Base-by-base conservation (phyloP, 1,140 invertebrate species). In the Hormaphis cornu region DNA sequence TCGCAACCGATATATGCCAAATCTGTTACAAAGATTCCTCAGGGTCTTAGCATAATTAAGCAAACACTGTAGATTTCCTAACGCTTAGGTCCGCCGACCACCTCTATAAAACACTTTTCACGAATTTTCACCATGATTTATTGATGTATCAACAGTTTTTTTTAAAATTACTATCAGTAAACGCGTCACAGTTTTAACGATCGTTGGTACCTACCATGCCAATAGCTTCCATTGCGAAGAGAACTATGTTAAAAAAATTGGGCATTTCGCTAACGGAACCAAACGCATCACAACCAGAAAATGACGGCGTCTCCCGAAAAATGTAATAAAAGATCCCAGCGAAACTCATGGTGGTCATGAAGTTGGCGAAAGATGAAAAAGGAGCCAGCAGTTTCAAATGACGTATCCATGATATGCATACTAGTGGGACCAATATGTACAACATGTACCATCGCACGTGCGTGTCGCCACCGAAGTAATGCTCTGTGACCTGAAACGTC, bases 321-420 rank as follows among this genome's bases (percentile, higher is more conserved):
- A 89, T 79, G 75, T 86, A 88, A 77, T 86, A 87, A 37, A 87
- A 81, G 26, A 87, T 85, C 54, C 89, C 83, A 3, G 79, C 81
- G 61, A 90, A 84, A 28, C 84, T 84, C 46, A 81, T 77, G 14
- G 84, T 80, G 3, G 85, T 85, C 4, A 85, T 77, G 1, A 81
- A 77, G 73, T 91, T 91, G 10, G 89, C 90, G 7, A 89, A 75
- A 2, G 84, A 82, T 1, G 88, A 89, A 75, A 90, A 86, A 0
- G 87, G 85, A 2, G 89, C 84, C 71, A 92, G 76, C 69, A 84
- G 80, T 76, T 89, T 89, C 8, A 91, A 77, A 75, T 89, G 87
- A 42, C 84, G 79, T 3, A 91, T 82, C 76, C 82, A 87, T 72
- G 84, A 86, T 58, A 88, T 84, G 0, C 85, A 74, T 10, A 89